A percentile compares a stretch with the other conserved stretches of the same genome.
These are phyloP conservation scores for Anastatus disparis DNA, from an alignment of 1,140 invertebrate species.

Conservation along the genomic window DNA sequence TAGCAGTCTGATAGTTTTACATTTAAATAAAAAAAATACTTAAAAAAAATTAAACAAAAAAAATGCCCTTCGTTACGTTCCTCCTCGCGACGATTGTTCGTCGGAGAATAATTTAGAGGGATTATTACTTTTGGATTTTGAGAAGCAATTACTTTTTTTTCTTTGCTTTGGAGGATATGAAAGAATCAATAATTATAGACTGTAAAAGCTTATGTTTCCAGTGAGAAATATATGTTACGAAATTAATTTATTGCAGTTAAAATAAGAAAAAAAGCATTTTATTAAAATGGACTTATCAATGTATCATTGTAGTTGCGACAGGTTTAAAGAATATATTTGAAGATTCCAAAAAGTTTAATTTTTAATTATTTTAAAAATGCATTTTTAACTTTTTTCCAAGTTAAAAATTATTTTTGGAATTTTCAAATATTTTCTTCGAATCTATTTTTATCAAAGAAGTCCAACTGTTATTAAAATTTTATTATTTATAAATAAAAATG, in stretches of 20 bases:
- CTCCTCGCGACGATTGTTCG: slow-evolving; percentile 3
- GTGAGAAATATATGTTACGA: not conserved
- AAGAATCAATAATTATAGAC: not conserved
- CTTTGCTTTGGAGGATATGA: slow-evolving; percentile 19
- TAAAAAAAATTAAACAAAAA: slow-evolving; percentile 21
- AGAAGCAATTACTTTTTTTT: slow-evolving; percentile 12
- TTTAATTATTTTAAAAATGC: not conserved
- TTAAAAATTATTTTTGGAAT: not conserved
- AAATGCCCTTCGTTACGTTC: slow-evolving; percentile 29
- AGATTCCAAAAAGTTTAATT: slow-evolving; percentile 1
- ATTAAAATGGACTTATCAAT: slow-evolving; percentile 5
- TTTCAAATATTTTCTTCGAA: not conserved
- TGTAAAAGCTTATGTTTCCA: not conserved
- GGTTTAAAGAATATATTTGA: slow-evolving; percentile 2
- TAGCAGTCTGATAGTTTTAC: slow-evolving; percentile 36
- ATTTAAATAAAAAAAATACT: slow-evolving; percentile 8
- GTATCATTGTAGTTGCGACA: not conserved
- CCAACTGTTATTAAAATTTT: not conserved
- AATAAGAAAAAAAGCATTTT: slow-evolving; percentile 30
- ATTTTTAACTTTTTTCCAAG: not conserved
- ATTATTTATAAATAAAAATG: slow-evolving; percentile 1
- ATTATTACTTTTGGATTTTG: slow-evolving; percentile 18
- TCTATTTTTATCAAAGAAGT: not conserved
- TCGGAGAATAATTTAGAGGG: slow-evolving; percentile 10
- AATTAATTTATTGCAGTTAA: slow-evolving; percentile 5